Conservation (phyloP, 2,888 invertebrate species). For the Vesta saturnalis region DNA sequence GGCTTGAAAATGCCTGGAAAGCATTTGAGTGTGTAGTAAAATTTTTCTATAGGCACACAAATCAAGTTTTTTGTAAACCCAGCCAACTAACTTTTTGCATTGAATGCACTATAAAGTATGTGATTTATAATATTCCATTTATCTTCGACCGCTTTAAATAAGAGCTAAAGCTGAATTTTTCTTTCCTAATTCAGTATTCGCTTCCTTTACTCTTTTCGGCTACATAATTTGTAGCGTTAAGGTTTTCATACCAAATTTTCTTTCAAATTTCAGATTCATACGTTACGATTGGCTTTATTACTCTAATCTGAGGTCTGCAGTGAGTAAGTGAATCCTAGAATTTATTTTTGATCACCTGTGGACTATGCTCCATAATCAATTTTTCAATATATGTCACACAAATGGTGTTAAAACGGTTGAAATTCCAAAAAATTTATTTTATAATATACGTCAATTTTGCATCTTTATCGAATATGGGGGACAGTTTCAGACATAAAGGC, state of each 20-base stretch:
- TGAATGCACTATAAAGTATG: conserved; percentile 40
- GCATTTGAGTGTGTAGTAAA: conserved; percentile 29
- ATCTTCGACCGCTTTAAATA: conserved; percentile 37
- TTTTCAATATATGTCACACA: conserved; percentile 35
- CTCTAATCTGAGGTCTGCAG: too few species aligned
- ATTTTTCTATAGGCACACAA: conserved; percentile 41
- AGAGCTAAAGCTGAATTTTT: conserved; percentile 35
- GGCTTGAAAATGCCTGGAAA: conserved; percentile 9
- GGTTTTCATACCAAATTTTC: not conserved
- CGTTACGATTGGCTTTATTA: too few species aligned
- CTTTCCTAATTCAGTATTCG: conserved; percentile 29
- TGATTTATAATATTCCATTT: conserved; percentile 41
- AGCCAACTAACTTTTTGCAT: conserved; percentile 41
- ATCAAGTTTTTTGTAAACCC: conserved; percentile 37
- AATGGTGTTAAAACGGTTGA: too few species aligned
- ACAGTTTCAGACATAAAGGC: conserved; percentile 27
- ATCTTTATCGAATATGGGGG: conserved; percentile 27
- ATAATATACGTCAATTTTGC: conserved; percentile 45
- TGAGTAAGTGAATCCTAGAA: too few species aligned
- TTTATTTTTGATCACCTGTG: too few species aligned
- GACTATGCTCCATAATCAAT: conserved; percentile 45
- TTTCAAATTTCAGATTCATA: conserved; percentile 19
- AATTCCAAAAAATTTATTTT: conserved; percentile 26
- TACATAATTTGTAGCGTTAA: conserved; percentile 12
- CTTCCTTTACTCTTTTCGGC: conserved; percentile 14